A percentile compares a stretch with the other conserved stretches of the same genome.
Evolutionary conservation across 2,797 vertebrate species (phyloP).

Genomic region (Mareca penelope): DNA sequence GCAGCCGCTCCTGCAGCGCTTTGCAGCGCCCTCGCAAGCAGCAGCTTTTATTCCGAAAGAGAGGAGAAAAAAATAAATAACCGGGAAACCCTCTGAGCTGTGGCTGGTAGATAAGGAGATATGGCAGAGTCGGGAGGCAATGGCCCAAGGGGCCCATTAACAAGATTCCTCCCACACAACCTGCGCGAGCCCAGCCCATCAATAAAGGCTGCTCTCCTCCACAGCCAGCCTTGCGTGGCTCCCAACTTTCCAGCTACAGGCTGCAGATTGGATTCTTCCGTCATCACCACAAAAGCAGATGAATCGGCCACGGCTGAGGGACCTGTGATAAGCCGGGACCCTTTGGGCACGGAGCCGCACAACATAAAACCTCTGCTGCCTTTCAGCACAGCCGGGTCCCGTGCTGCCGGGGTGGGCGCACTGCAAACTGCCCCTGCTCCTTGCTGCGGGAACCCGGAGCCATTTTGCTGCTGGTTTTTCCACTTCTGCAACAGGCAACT

Average conservation of each 20-base stretch:
- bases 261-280: slow-evolving; percentile 43
- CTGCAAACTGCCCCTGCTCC: neutral
- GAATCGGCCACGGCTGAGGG: slow-evolving; percentile 11
- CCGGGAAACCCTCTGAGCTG: rapidly evolving
- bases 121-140: slow-evolving; percentile 15
- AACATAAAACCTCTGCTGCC: neutral
- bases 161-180: slow-evolving; percentile 45
- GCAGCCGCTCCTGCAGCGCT: neutral
- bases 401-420: neutral
- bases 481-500: neutral
- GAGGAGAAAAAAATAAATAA: neutral
- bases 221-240: slow-evolving; percentile 1
- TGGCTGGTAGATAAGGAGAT: slow-evolving; percentile 5
- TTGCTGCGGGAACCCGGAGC: neutral
- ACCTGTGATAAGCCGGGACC: slow-evolving; percentile 31
- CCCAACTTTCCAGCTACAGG: slow-evolving; percentile 23
- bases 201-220: slow-evolving; percentile 35
- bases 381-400: neutral
- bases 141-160: slow-evolving; percentile 40
- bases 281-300: slow-evolving; percentile 54
- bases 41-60: neutral
- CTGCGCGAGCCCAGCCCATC: slow-evolving; percentile 19
- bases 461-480: rapidly evolving
- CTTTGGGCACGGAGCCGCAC: neutral
- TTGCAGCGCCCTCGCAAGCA: neutral